A percentile compares a stretch with the other conserved stretches of the same genome.
phyloP scores from a whole-genome alignment of 2,797 vertebrate species.

The Artibeus jamaicensis region DNA sequence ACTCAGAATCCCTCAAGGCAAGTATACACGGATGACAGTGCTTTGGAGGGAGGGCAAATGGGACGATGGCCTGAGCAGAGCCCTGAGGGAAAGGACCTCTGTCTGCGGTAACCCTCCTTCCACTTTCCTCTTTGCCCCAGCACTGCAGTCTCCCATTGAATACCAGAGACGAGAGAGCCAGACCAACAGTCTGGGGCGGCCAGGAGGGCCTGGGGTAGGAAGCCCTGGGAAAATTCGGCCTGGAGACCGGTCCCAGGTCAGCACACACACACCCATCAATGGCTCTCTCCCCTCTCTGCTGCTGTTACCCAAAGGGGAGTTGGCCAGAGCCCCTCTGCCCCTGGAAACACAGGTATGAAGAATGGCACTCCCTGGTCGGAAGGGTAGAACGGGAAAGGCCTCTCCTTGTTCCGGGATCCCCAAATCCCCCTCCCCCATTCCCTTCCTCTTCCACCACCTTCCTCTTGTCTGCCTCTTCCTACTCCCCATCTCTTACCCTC shows the following conservation, averaged over 20 bases:
- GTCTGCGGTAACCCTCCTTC: background rate
- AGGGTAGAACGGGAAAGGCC: background rate
- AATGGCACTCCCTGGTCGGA: background rate
- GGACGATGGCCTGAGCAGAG: background rate
- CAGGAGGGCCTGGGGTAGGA: conserved; percentile 70
- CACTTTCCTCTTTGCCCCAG: conserved; percentile 74
- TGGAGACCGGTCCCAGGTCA: conserved; percentile 83
- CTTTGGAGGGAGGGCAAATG: background rate
- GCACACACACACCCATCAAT: conserved; percentile 82
- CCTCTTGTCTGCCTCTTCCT: background rate
- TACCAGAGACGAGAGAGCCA: conserved; percentile 95
- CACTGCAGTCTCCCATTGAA: conserved; percentile 95
- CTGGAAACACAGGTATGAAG: conserved; percentile 68
- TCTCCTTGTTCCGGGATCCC: background rate
- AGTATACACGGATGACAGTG: background rate
- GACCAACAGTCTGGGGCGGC: conserved; percentile 92
- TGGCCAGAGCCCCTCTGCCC: conserved; percentile 68
- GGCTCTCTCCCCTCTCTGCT: conserved; percentile 91
- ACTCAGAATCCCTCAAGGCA: background rate
- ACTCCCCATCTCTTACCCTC: background rate
- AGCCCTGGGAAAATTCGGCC: conserved; percentile 82
- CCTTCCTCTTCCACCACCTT: background rate
- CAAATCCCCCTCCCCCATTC: too few relatives aligned
- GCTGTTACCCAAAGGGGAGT: conserved; percentile 80
- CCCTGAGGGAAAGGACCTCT: background rate